Evolutionary conservation across 2,888 invertebrate species (phyloP).

Genomic region (Euplexia lucipara): DNA sequence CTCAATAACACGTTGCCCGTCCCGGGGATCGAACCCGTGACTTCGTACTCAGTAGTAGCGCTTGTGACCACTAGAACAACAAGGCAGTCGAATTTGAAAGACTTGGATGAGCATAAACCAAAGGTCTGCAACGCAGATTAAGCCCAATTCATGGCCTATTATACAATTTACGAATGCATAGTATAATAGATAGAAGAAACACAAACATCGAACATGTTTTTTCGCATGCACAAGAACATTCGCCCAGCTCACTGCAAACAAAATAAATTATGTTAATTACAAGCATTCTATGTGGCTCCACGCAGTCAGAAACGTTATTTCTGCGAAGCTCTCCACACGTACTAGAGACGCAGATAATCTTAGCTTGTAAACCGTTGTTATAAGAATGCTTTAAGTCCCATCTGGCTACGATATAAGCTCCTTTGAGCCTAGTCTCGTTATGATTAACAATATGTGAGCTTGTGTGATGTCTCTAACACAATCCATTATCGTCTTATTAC

Average conservation of each 20-base stretch:
- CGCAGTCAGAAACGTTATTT: conserved; percentile 56
- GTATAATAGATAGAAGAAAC: not conserved
- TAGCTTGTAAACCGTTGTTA: conserved; percentile 18
- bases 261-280: conserved; percentile 57
- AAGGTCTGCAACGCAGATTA: not conserved
- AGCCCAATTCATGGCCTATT: not conserved
- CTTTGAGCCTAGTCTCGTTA: conserved; percentile 27
- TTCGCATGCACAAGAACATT: conserved; percentile 21
- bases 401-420: conserved; percentile 31
- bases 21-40: too few relatives aligned
- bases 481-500: conserved; percentile 52
- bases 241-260: conserved; percentile 38
- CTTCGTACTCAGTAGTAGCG: too few relatives aligned
- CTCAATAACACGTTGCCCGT: too few relatives aligned
- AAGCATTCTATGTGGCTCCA: conserved; percentile 50
- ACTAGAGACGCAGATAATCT: conserved; percentile 32
- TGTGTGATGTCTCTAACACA: conserved; percentile 27
- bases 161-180: not conserved
- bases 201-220: not conserved
- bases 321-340: conserved; percentile 48
- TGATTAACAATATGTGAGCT: conserved; percentile 34
- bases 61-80: too few relatives aligned
- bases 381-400: conserved; percentile 36
- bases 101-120: too few relatives aligned
- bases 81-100: too few relatives aligned